Conservation (phyloP, 2,797 vertebrate species). For the Platalea minor region DNA sequence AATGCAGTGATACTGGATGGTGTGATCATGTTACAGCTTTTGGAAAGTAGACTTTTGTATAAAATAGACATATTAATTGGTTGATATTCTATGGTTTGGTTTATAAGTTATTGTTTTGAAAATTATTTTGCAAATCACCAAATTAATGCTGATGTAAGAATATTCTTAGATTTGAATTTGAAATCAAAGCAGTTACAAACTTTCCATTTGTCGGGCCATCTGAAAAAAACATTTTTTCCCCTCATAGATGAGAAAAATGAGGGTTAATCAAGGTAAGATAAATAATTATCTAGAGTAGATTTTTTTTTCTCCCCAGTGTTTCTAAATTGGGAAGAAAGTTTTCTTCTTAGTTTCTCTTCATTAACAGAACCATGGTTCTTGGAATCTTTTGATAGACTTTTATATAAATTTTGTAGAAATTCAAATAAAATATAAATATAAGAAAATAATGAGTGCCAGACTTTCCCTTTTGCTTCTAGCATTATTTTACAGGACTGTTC, state of each 20-base stretch:
- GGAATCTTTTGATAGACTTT: background rate
- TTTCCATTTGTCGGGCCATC: background rate
- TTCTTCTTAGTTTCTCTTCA: background rate
- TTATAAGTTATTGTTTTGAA: background rate
- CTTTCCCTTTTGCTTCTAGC: background rate
- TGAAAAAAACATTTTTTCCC: background rate
- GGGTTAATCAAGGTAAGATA: background rate
- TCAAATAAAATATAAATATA: background rate
- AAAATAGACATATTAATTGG: background rate
- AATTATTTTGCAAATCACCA: background rate
- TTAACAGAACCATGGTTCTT: background rate
- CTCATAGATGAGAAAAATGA: background rate
- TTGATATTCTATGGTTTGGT: background rate
- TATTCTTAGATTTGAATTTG: background rate
- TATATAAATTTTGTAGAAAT: background rate
- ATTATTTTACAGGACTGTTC: background rate
- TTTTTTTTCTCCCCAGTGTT: background rate
- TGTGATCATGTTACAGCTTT: background rate
- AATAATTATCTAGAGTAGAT: background rate
- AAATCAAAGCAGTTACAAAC: background rate
- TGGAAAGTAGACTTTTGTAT: background rate
- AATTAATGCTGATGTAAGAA: background rate
- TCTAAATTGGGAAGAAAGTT: background rate
- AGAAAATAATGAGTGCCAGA: background rate
- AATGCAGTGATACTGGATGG: background rate